Evolutionary conservation across 2,888 invertebrate species (phyloP).

Genomic region (Iselma pallidipennis): DNA sequence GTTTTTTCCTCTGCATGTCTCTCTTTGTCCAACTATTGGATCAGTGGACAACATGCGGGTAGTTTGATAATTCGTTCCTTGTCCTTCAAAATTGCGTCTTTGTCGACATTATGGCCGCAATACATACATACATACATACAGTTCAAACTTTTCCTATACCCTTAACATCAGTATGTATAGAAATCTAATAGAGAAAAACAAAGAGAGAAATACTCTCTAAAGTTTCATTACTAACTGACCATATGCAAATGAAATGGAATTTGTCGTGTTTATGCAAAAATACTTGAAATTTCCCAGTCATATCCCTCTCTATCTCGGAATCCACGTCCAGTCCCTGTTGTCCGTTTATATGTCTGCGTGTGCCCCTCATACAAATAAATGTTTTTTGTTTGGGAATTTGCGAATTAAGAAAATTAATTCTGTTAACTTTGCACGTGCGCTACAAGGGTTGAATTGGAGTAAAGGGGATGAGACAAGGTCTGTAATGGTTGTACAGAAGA

Average conservation of each 20-base stretch:
- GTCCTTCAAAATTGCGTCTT: constrained; percentile 14
- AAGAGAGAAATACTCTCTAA: not conserved
- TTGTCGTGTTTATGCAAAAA: constrained; percentile 54
- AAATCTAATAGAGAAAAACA: not conserved
- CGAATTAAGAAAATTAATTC: constrained; percentile 49
- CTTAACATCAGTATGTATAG: too few relatives aligned
- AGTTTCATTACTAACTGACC: constrained; percentile 40
- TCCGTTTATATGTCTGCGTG: not conserved
- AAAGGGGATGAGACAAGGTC: not conserved
- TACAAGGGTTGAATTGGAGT: not conserved
- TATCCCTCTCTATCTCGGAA: constrained; percentile 11
- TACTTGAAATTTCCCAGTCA: constrained; percentile 43
- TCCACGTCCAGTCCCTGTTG: not conserved
- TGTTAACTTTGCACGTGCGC: constrained; percentile 30
- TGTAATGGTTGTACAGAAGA: not conserved
- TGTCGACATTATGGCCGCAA: constrained; percentile 14
- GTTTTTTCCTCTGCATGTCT: constrained; percentile 43
- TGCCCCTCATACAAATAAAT: constrained; percentile 44
- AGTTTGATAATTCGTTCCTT: constrained; percentile 7
- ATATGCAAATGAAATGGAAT: constrained; percentile 51
- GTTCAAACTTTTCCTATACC: not conserved
- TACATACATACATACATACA: not conserved
- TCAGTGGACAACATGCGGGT: constrained; percentile 9
- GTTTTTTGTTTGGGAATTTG: constrained; percentile 46
- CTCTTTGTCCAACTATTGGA: constrained; percentile 35